Evolutionary conservation across 2,113 vertebrate species (phyloP).

Genomic region (Cyrtonyx montezumae): DNA sequence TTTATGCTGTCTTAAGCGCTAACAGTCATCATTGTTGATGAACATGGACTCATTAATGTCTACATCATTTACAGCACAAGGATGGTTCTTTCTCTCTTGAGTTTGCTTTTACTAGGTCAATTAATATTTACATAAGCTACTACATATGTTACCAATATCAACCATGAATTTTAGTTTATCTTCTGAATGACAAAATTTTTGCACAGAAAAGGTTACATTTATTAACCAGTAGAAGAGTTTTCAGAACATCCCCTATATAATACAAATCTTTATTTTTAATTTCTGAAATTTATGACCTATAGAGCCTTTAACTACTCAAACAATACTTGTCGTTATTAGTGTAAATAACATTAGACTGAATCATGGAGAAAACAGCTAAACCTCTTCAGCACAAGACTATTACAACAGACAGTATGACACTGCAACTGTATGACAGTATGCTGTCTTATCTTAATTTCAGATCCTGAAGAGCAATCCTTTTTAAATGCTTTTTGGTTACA

Average conservation of each 20-base stretch:
- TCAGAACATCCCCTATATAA: background rate
- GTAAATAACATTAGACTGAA: background rate
- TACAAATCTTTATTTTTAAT: background rate
- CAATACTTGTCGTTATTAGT: background rate
- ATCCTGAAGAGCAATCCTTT: background rate
- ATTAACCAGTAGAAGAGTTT: background rate
- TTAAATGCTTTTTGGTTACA: background rate
- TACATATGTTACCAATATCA: background rate
- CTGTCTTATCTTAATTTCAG: background rate
- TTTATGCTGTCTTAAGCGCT: slow-evolving; percentile 45
- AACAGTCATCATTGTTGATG: slow-evolving; percentile 34
- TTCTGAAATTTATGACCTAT: background rate
- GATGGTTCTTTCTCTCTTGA: slow-evolving; percentile 3
- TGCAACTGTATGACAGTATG: no score
- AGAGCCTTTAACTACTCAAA: background rate
- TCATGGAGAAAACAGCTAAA: background rate
- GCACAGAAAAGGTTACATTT: background rate
- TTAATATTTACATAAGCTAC: slow-evolving; percentile 26
- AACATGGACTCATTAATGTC: slow-evolving; percentile 16
- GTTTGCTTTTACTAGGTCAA: background rate
- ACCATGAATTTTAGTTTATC: slow-evolving; percentile 1
- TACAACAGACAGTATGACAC: background rate
- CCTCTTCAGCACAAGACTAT: background rate
- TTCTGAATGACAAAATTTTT: background rate
- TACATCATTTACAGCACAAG: slow-evolving; percentile 31